These are phyloP conservation scores for Acanthacorydalis orientalis DNA, from an alignment of 2,888 invertebrate species.

Conservation along the genomic window DNA sequence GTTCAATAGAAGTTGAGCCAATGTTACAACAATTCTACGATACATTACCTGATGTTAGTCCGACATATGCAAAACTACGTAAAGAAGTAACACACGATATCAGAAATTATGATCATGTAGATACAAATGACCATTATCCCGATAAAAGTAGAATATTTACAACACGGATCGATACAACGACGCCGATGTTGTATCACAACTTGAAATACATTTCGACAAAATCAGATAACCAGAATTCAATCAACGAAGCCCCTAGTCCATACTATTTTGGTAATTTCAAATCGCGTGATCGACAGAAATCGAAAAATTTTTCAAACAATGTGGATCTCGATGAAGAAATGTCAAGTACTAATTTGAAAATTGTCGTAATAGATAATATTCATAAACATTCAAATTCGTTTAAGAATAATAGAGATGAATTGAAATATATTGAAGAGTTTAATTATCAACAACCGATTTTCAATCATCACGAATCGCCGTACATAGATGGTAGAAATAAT, in stretches of 20 bases:
- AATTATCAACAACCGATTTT: too few relatives aligned
- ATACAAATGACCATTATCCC: conserved; percentile 2
- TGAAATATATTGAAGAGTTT: too few relatives aligned
- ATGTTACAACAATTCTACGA: conserved; percentile 23
- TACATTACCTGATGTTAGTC: conserved; percentile 31
- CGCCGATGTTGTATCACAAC: too few relatives aligned
- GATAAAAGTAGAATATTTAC: conserved; percentile 2
- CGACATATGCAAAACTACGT: conserved; percentile 33
- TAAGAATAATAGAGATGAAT: too few relatives aligned
- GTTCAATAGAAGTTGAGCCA: conserved; percentile 33
- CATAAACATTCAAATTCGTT: too few relatives aligned
- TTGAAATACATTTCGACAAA: too few relatives aligned
- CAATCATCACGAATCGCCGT: too few relatives aligned
- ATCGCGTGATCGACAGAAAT: conserved; percentile 1
- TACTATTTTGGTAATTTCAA: conserved; percentile 3
- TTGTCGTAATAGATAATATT: too few relatives aligned
- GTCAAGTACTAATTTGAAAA: too few relatives aligned
- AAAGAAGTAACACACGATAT: conserved; percentile 22
- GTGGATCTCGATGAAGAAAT: too few relatives aligned
- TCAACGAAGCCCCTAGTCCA: background rate
- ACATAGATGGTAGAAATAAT: conserved; percentile 1
- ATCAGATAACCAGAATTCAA: too few relatives aligned
- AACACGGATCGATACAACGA: conserved; percentile 2
- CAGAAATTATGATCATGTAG: background rate
- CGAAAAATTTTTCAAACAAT: background rate